A percentile compares a stretch with the other conserved stretches of the same genome.
Evolutionary conservation across 2,888 invertebrate genomes (phyloP).

Genomic region (Spicauda simplicius): DNA sequence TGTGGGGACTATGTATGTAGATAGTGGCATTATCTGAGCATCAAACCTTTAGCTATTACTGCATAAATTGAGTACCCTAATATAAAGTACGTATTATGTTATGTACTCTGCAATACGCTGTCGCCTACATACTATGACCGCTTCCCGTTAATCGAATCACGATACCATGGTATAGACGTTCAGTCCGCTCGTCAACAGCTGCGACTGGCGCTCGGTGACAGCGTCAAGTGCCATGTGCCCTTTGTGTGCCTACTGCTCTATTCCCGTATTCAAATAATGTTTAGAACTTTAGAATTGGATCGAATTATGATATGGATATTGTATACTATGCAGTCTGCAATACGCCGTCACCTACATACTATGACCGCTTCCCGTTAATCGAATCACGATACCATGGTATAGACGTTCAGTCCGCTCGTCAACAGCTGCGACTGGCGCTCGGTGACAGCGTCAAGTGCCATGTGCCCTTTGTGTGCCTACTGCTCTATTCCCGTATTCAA

Average conservation of each 20-base stretch:
- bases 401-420: slow-evolving; percentile 1
- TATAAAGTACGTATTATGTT: too few species aligned
- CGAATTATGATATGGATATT: neutral
- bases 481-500: slow-evolving; percentile 5
- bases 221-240: slow-evolving; percentile 11
- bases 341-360: too few species aligned
- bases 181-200: slow-evolving; percentile 13
- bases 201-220: slow-evolving; percentile 15
- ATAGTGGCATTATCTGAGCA: too few species aligned
- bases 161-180: neutral
- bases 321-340: too few species aligned
- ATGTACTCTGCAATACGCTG: too few species aligned
- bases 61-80: too few species aligned
- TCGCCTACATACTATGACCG: too few species aligned
- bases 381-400: neutral
- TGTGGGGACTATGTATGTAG: too few species aligned
- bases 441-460: slow-evolving; percentile 12
- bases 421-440: slow-evolving; percentile 15
- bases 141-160: neutral
- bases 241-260: slow-evolving; percentile 3
- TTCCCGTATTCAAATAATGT: slow-evolving; percentile 4
- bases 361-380: neutral
- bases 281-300: neutral
- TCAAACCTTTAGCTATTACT: too few species aligned
- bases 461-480: slow-evolving; percentile 10